Evolutionary conservation across 2,888 invertebrate species (phyloP), one percentile per base, ranked within the genome.

Genomic region (Trissolcus japonicus): DNA sequence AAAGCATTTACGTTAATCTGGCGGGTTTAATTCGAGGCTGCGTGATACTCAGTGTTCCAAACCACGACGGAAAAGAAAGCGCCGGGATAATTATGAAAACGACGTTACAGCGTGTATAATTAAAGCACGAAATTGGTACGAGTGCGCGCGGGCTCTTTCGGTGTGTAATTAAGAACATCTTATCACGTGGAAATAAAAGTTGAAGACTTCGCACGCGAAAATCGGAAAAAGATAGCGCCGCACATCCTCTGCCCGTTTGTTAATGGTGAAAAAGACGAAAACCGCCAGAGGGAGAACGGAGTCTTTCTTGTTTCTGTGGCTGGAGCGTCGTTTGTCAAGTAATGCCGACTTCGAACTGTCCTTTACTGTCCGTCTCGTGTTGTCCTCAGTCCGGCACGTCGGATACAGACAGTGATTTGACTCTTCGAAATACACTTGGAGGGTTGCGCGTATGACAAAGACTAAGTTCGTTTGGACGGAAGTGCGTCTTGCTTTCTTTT

Each of bases 361-460:
- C 67, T 79, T 80, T 79, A 55, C 73, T 73, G 81, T 76, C 76
- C 77, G 78, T 81, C 81, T 81, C 79, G 77, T 82, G 84, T 80
- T 82, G 80, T 80, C 82, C 67, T 46, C 11, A 16, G 14, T 19
- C 75, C 63, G 63, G 79, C 78, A 81, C 80, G 82, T 83, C 82
- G 79, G 65, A 76, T 76, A 80, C 82, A 83, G 82, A 74, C 76
- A 56, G 59, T 68, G 72, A 79, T 69, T 59, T 60, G 62, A 14
- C 80, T 80, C 81, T 60, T 61, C 80, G 83, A 48, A 17, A 13
- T n/a, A 81, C 78, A 73, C 41, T n/a, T 50, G 75, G 67, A 43
- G 16, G 6, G 46, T 16, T 46, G 46, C 46, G 14, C 6, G 46
- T 4, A 16, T 11, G 46, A 16, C 46, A 60, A 63, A 57, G 19